Evolutionary conservation across 2,888 invertebrate genomes (phyloP).

Genomic region (Mactromeris polynyma): DNA sequence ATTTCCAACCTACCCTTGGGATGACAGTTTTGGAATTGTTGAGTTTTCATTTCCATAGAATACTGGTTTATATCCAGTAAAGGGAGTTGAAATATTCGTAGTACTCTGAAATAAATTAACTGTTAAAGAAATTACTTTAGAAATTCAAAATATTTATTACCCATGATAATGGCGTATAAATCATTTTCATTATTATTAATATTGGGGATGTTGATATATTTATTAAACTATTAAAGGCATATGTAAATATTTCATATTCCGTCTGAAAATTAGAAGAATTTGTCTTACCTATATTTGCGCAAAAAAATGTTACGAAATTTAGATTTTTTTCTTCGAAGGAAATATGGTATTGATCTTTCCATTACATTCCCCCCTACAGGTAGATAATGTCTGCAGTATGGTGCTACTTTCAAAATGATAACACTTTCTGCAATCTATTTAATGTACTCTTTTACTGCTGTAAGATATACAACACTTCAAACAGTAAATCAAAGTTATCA

Average conservation of each 20-base stretch:
- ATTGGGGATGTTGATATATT: background rate
- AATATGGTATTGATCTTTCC: background rate
- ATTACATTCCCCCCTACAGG: background rate
- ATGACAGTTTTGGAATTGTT: background rate
- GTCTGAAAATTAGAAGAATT: background rate
- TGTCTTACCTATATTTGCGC: background rate
- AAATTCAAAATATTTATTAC: too few relatives aligned
- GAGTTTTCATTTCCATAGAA: background rate
- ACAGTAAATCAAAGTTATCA: background rate
- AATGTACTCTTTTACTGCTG: background rate
- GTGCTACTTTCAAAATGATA: background rate
- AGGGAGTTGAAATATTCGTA: too few relatives aligned
- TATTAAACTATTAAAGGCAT: background rate
- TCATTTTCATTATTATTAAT: background rate
- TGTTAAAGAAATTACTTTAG: too few relatives aligned
- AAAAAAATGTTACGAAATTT: background rate
- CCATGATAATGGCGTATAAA: background rate
- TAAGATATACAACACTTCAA: background rate
- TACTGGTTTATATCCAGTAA: background rate
- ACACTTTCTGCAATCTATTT: background rate
- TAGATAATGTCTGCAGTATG: background rate
- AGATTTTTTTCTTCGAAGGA: background rate
- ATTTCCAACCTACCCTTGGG: background rate
- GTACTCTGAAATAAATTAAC: too few relatives aligned
- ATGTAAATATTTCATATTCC: background rate